Evolutionary conservation across 2,113 vertebrate genomes (phyloP).

Genomic region (Gorilla gorilla): DNA sequence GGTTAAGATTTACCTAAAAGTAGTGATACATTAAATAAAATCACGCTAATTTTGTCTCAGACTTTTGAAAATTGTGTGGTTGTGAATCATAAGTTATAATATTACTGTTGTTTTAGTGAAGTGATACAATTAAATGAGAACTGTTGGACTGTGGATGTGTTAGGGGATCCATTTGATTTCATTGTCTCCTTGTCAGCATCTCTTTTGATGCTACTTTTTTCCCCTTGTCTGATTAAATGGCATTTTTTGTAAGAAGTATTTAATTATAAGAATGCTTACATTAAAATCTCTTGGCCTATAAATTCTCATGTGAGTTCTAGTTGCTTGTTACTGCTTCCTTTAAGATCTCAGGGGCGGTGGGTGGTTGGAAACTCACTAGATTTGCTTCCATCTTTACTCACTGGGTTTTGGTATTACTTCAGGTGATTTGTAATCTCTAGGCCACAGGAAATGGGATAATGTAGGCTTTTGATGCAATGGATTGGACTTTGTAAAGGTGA

Average conservation of each 20-base stretch:
- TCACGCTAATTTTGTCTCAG: neutral
- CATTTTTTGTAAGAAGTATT: neutral
- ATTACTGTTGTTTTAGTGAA: neutral
- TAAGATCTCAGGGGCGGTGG: neutral
- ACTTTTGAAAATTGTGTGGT: neutral
- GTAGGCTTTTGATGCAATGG: neutral
- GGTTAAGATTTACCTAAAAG: neutral
- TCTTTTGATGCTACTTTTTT: neutral
- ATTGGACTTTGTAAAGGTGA: neutral
- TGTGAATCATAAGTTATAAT: neutral
- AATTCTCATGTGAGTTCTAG: neutral
- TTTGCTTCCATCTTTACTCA: neutral
- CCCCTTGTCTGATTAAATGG: neutral
- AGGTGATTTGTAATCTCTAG: neutral
- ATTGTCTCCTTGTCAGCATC: neutral
- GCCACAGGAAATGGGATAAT: neutral
- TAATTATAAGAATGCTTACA: neutral
- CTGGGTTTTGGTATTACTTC: neutral
- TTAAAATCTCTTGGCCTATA: neutral
- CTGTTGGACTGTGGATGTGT: neutral
- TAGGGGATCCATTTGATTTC: neutral
- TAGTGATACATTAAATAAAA: slow-evolving; percentile 8
- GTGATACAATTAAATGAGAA: neutral
- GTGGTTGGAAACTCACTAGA: neutral
- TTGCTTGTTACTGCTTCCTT: neutral